Base-by-base conservation (phyloP, 2,888 invertebrate species). In the Drosophila recens region DNA sequence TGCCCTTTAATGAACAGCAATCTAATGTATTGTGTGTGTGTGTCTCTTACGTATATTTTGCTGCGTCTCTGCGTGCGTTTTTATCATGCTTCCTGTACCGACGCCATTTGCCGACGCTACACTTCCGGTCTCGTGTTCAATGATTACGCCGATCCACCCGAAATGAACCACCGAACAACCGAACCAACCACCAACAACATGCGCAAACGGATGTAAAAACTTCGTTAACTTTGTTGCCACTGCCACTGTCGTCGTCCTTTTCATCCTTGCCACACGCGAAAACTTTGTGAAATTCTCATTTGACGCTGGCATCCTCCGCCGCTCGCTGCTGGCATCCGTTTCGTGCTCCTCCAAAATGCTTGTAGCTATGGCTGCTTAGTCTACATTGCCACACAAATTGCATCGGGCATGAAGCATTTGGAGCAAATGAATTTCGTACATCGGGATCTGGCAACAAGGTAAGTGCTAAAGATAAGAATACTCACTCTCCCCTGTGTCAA, bases 371-470 rank as follows among this genome's bases (percentile, higher is more conserved):
- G 96, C 87, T 96, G 96, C 93, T 94, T 97, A 92, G 95, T 97
- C 90, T 96, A 96, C 93, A 96, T 97, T 95, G 96, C 97, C 78
- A 95, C 96, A 77, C 97, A 98, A 94, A 96, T 97, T 92, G 96
- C 97, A 82, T 96, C 97, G 70, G 97, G 97, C 79, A 97, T 97
- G 97, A 97, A 97, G 93, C 97, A 97, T 93, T 94, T 97, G 92
- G 97, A 97, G 93, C 95, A 96, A 80, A 94, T 96, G 92, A 95
- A 96, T 93, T 97, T 96, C 93, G 96, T 97, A 80, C 97, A 97
- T 93, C 95, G 96, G 90, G 97, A 97, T 93, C 94, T 97, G 87
- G 97, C 97, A 80, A 95, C 97, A 85, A 95, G 96, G 96, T 96
- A 94, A 94, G 92, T 91, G 74, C 70, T 70, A 57, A 57, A 77